Percentiles rank a stretch among this genome's conserved stretches.
Conservation (phyloP, 2,888 invertebrate genomes). For the Uloborus plumipes region DNA sequence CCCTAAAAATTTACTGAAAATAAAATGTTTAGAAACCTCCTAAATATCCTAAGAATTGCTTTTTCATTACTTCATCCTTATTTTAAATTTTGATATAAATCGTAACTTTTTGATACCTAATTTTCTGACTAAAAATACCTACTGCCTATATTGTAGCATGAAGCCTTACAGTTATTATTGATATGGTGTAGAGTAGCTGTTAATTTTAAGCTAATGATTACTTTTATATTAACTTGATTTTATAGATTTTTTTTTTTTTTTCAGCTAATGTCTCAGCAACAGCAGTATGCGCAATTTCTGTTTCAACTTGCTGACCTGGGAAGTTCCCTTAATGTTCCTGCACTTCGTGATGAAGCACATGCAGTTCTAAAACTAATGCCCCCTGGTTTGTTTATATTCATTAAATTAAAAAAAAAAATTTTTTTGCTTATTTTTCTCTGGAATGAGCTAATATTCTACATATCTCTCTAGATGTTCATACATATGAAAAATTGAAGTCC, state of each 20-base stretch:
- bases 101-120: too few relatives aligned
- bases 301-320: slow-evolving; percentile 89
- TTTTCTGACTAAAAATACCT: too few relatives aligned
- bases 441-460: too few relatives aligned
- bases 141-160: too few relatives aligned
- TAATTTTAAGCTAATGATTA: not conserved
- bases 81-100: too few relatives aligned
- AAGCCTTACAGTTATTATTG: too few relatives aligned
- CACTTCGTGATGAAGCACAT: slow-evolving; percentile 86
- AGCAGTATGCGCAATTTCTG: slow-evolving; percentile 74
- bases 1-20: too few relatives aligned
- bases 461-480: slow-evolving; percentile 69
- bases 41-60: too few relatives aligned
- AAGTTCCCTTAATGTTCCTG: slow-evolving; percentile 83
- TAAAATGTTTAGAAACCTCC: too few relatives aligned
- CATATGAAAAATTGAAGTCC: slow-evolving; percentile 76
- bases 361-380: slow-evolving; percentile 85
- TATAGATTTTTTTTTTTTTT: slow-evolving; percentile 65
- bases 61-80: too few relatives aligned
- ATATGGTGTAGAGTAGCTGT: too few relatives aligned
- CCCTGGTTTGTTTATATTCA: slow-evolving; percentile 73
- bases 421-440: not conserved
- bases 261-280: slow-evolving; percentile 85
- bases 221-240: not conserved
- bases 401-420: slow-evolving; percentile 22